These are phyloP conservation scores for Drosophila fuyamai DNA, from an alignment of 1,140 invertebrate genomes.

Conservation along the genomic window DNA sequence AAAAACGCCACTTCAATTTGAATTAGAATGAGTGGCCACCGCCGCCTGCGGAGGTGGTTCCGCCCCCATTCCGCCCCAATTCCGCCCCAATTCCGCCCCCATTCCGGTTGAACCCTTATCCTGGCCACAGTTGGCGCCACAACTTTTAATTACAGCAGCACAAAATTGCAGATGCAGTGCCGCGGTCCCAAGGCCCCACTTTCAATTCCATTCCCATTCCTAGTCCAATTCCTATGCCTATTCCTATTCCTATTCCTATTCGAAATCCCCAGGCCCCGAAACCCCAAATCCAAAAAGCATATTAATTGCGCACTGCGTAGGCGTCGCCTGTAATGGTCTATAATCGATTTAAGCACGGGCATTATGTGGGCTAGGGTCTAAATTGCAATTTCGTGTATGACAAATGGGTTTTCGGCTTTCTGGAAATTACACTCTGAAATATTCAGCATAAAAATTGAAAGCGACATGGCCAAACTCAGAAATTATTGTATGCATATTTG, in stretches of 20 bases:
- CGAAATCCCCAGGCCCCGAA: constrained; percentile 10
- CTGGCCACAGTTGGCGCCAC: constrained; percentile 77
- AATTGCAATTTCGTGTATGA: constrained; percentile 65
- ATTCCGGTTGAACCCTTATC: constrained; percentile 27
- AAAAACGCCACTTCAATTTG: constrained; percentile 80
- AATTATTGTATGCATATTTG: too few species aligned
- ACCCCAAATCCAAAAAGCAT: constrained; percentile 52
- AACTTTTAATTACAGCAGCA: constrained; percentile 78
- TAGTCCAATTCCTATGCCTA: constrained; percentile 9
- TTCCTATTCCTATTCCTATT: constrained; percentile 3
- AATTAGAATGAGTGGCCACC: constrained; percentile 71
- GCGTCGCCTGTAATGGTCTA: constrained; percentile 71
- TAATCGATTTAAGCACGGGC: constrained; percentile 75
- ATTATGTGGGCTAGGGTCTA: constrained; percentile 53
- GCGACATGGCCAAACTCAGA: too few species aligned
- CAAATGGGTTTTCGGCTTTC: constrained; percentile 57
- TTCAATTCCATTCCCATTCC: constrained; percentile 14
- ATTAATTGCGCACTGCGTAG: constrained; percentile 71
- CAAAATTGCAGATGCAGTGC: constrained; percentile 66
- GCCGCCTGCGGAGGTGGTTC: constrained; percentile 1
- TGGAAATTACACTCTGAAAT: constrained; percentile 8
- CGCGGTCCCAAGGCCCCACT: constrained; percentile 37
- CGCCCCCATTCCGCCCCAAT: not conserved
- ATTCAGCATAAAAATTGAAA: not conserved
- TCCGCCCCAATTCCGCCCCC: not conserved